Conservation (phyloP, 2,797 vertebrate species). For the Peromyscus eremicus region DNA sequence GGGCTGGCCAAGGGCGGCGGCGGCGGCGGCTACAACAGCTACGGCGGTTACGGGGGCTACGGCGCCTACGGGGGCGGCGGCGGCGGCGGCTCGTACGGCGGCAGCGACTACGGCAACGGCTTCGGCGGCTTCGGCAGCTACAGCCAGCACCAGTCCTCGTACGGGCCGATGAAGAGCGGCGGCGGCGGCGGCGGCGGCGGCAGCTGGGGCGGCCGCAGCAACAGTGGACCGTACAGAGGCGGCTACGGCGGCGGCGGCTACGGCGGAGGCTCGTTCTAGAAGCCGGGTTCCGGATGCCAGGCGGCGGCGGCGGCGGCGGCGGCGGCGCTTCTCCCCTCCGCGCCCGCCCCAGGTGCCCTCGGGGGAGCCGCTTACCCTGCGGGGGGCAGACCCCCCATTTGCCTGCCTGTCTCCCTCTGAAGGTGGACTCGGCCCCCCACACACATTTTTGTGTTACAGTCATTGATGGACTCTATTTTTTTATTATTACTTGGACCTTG, state of each 20-base stretch:
- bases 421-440: slow-evolving; percentile 89
- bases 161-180: slow-evolving; percentile 94
- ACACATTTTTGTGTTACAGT: slow-evolving; percentile 92
- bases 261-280: slow-evolving; percentile 84
- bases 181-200: slow-evolving; percentile 89
- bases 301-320: not conserved
- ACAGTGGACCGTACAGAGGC: slow-evolving; percentile 93
- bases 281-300: not conserved
- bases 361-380: slow-evolving; percentile 58
- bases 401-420: slow-evolving; percentile 65
- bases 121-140: slow-evolving; percentile 98
- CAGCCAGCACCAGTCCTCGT: slow-evolving; percentile 95
- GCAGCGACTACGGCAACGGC: slow-evolving; percentile 93
- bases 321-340: slow-evolving; percentile 59
- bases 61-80: slow-evolving; percentile 89
- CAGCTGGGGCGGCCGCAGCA: slow-evolving; percentile 92
- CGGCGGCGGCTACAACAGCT: slow-evolving; percentile 90
- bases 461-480: slow-evolving; percentile 93
- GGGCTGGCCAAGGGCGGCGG: slow-evolving; percentile 89
- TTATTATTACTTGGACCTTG: slow-evolving; percentile 92
- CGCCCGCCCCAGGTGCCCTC: slow-evolving; percentile 62
- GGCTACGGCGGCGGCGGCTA: slow-evolving; percentile 93
- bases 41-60: slow-evolving; percentile 93
- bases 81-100: slow-evolving; percentile 91
- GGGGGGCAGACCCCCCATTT: not conserved